Evolutionary conservation across 2,888 invertebrate species (phyloP), one percentile per base, ranked within the genome.

Genomic region (Glyphotaelius pellucidus): DNA sequence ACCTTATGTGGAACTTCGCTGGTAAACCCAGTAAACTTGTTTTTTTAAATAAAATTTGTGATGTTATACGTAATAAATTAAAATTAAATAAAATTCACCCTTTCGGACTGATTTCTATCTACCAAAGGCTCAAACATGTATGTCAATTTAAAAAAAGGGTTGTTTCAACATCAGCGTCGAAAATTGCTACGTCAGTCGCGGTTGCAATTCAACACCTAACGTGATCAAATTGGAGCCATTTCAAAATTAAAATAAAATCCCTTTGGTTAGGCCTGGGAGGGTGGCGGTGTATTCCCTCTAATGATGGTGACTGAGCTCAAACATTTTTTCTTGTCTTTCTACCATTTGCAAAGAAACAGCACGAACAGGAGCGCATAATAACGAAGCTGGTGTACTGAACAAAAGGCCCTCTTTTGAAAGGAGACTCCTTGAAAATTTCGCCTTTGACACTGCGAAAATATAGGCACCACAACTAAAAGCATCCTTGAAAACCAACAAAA

Each of bases 221-320:
- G 31, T 35, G 67, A 88, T 88, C 52, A 31, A 67, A 88, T 67
- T 88, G 88, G 67, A 88, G 30, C 67, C 88, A 31, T 32, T 31
- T 30, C 19, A 32, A 88, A 30, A 88, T 88, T 52, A 52, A 67
- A 67, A 67, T 31, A 67, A 88, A 88, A 88, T 35, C 15, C 7
- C 88, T 67, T 88, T 88, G 11, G 86, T 30, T 86, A 52, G 67
- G 31, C 88, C 88, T 25, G n/a, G n/a, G n/a, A 67, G 31, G 32
- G 67, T 15, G 85, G 30, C 31, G 31, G 25, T 47, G 32, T 32
- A n/a, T 35, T 31, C 31, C 85, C 90, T 80, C 52, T 92, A 92
- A 92, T 91, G 92, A 92, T 89, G 92, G 92, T 47, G 86, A 42
- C 83, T 79, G 85, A 52, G 67, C 80, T 91, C 91, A 92, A 92